phyloP scores from a whole-genome alignment of 2,797 vertebrate species.

The Sebastes variabilis region DNA sequence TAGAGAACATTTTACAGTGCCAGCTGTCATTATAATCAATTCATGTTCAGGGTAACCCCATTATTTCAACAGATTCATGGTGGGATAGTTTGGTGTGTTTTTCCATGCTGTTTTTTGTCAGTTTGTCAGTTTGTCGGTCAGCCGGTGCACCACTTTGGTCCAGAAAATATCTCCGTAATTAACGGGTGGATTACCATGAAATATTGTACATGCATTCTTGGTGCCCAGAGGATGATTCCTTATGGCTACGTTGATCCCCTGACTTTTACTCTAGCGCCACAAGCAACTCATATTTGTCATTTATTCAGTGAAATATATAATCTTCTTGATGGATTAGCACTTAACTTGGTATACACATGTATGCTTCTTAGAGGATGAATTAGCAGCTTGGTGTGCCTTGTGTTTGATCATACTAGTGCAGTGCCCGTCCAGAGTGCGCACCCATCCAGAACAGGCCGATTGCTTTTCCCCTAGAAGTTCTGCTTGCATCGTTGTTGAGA shows the following conservation, averaged over 20 bases:
- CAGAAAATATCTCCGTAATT: background rate
- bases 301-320: background rate
- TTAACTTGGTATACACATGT: background rate
- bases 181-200: background rate
- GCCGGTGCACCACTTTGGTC: background rate
- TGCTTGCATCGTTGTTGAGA: too few relatives aligned
- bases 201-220: background rate
- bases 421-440: too few relatives aligned
- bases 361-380: background rate
- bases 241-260: background rate
- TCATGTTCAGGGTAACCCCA: background rate
- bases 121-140: background rate
- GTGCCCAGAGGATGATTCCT: background rate
- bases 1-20: background rate
- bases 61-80: background rate
- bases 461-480: too few relatives aligned
- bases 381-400: background rate
- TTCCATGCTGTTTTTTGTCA: background rate
- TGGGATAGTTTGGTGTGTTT: background rate
- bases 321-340: background rate
- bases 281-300: background rate
- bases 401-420: background rate
- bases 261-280: background rate
- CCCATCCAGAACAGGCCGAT: too few relatives aligned
- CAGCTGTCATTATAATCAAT: background rate